These are phyloP conservation scores for Saturnia pavonia DNA, from an alignment of 2,888 invertebrate genomes.

Conservation along the genomic window DNA sequence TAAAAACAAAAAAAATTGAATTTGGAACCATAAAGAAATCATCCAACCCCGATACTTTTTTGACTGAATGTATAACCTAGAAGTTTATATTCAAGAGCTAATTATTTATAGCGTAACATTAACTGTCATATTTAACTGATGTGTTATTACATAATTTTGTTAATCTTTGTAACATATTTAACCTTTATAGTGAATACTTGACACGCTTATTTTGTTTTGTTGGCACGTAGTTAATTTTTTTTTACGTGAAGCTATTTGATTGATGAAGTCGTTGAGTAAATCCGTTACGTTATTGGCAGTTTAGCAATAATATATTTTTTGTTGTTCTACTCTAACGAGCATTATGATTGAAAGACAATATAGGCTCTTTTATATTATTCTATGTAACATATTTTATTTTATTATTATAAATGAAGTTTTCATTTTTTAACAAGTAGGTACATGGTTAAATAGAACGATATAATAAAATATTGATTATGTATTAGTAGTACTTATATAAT, in stretches of 20 bases:
- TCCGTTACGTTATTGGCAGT: conserved; percentile 1
- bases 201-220: conserved; percentile 1
- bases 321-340: background rate
- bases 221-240: background rate
- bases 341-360: background rate
- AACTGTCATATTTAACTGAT: conserved; percentile 25
- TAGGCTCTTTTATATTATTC: background rate
- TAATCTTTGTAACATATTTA: conserved; percentile 22
- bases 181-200: background rate
- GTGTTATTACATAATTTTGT: conserved; percentile 34
- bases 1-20: no score
- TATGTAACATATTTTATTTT: background rate
- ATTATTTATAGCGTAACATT: conserved; percentile 16
- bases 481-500: no score
- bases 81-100: no score
- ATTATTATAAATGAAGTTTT: no score
- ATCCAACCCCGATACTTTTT: no score
- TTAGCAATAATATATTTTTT: background rate
- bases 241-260: background rate
- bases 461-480: no score
- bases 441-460: no score
- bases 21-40: no score
- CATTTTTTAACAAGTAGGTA: no score
- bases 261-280: background rate
- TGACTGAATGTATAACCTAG: no score